Base-by-base conservation (phyloP, 2,888 invertebrate genomes). In the Salpingus planirostris region DNA sequence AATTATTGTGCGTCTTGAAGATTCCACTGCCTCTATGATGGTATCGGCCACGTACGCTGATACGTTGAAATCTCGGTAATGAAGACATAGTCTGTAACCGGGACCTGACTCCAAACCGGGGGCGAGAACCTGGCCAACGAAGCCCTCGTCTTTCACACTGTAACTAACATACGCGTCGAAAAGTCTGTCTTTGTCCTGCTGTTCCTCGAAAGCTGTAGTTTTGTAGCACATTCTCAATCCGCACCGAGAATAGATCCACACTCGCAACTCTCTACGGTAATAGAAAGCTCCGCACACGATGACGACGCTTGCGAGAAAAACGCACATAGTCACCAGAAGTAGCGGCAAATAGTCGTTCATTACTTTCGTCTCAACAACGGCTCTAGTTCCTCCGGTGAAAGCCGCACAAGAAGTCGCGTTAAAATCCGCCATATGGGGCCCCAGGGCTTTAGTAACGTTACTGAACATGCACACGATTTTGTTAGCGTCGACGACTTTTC, bases 111-210 rank as follows among this genome's bases (percentile, higher is more conserved):
- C 92, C 43, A 95, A 73, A 30, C 88, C 87, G 11, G 88, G 84
- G 30, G 86, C 87, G 52, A 95, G 67, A 55, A 89, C 85, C 64
- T 91, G 85, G 49, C 81, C 82, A 21, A 93, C 90, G 64, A 91
- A 92, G 28, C 81, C 78, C 58, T 92, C 90, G 65, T 95, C 93
- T 64, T 90, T 87, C 38, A 86, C 82, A 59, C 90, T 89, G 68
- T 96, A 96, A 53, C 89, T 87, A 46, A 97, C 80, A 68, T 95
- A 96, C 31, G 91, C 93, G 66, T 97, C 96, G 64, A 89, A 95
- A 27, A 90, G 74, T 49, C 88, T 78, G 65, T 87, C 85, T 66
- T 81, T 81, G 62, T 83, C 82, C 53, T 80, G 80, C 63, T 81
- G 81, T 53, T 86, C 85, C 54, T 86, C 82, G 47, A 84, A 85